phyloP scores from a whole-genome alignment of 2,888 invertebrate species.

The Idaea straminata region DNA sequence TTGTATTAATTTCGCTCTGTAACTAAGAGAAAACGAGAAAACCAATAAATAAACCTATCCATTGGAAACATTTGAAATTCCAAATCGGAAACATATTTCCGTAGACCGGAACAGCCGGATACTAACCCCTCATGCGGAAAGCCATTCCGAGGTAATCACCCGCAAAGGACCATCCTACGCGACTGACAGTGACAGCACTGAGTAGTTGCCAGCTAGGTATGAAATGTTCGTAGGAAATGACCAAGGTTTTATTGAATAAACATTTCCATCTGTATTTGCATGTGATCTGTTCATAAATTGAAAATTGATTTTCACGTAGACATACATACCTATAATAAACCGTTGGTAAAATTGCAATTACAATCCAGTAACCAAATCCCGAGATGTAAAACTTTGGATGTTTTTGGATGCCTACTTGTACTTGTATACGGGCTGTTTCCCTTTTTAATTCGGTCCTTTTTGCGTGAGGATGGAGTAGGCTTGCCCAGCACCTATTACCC shows the following conservation, averaged over 20 bases:
- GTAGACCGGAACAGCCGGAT: background rate
- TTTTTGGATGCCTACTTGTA: too few species aligned
- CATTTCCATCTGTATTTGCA: background rate
- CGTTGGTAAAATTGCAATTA: too few species aligned
- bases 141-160: slow-evolving; percentile 12
- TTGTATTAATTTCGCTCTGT: too few species aligned
- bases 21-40: background rate
- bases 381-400: too few species aligned
- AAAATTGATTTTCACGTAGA: too few species aligned
- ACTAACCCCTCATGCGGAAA: slow-evolving; percentile 3
- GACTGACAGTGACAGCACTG: slow-evolving; percentile 8
- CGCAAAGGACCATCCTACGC: slow-evolving; percentile 9
- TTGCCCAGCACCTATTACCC: too few species aligned
- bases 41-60: background rate
- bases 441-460: too few species aligned
- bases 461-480: too few species aligned
- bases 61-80: background rate
- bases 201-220: background rate
- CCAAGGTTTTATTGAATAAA: background rate
- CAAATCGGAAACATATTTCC: background rate
- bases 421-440: too few species aligned
- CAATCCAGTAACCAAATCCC: too few species aligned
- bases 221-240: background rate
- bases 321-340: too few species aligned
- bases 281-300: background rate